Evolutionary conservation across 1,140 invertebrate species (phyloP).

Genomic region (Pseudomyrmex sp.): DNA sequence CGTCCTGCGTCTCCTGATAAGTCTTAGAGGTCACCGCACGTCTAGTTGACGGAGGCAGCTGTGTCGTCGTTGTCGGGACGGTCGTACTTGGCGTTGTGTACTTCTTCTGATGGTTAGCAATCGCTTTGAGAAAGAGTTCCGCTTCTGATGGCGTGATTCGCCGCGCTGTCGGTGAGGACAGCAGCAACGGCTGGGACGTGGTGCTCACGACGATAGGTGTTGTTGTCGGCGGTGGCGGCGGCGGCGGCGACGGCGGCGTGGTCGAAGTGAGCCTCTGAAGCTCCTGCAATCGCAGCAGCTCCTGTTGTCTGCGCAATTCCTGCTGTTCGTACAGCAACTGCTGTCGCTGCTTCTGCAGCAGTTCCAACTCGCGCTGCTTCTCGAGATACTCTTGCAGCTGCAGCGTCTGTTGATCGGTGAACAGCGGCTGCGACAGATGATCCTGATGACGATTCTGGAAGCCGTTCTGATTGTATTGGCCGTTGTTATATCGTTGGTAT

Average conservation of each 20-base stretch:
- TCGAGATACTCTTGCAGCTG: constrained; percentile 86
- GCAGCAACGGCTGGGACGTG: constrained; percentile 65
- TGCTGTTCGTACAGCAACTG: constrained; percentile 82
- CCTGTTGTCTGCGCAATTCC: constrained; percentile 81
- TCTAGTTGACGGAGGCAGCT: constrained; percentile 17
- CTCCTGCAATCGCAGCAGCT: constrained; percentile 82
- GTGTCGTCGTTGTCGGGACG: constrained; percentile 14
- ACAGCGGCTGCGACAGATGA: constrained; percentile 82
- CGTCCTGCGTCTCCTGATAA: constrained; percentile 50
- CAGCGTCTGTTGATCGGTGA: constrained; percentile 84
- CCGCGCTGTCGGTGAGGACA: constrained; percentile 78
- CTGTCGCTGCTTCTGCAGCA: constrained; percentile 81
- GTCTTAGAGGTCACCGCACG: constrained; percentile 6
- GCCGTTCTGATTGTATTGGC: constrained; percentile 75
- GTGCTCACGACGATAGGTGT: constrained; percentile 63
- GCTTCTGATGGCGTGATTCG: constrained; percentile 81
- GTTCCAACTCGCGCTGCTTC: constrained; percentile 88
- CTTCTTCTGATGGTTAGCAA: constrained; percentile 83
- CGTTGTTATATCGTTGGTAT: constrained; percentile 70
- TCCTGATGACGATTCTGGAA: constrained; percentile 83
- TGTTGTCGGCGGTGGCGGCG: constrained; percentile 55
- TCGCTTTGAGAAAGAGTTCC: constrained; percentile 82
- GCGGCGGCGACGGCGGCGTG: constrained; percentile 64
- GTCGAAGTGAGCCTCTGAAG: constrained; percentile 79
- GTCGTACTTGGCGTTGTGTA: constrained; percentile 74